Evolutionary conservation across 2,888 invertebrate species (phyloP), one percentile per base, ranked within the genome.

Genomic region (Cerastis rubricosa): DNA sequence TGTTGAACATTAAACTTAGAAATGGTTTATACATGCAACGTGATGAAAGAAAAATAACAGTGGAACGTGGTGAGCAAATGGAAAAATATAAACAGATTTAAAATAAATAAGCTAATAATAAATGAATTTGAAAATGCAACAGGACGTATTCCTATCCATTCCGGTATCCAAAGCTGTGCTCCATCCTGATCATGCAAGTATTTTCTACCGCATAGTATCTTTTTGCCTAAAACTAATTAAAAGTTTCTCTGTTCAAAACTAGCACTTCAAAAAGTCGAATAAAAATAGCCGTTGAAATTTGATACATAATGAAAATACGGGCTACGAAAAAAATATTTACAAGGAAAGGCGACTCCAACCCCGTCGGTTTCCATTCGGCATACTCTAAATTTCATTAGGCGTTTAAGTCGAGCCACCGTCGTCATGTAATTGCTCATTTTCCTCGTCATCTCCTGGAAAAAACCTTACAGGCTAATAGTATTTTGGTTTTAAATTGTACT

Each of bases 331-430:
- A 81, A 49, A 54, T 67, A 43, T 80, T 76, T 69, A 64, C 51
- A 70, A 54, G 11, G 5, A 72, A 79, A 83, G 80, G 77, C 86
- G 74, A 80, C 93, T 95, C 95, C 80, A 92, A 67, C 43, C 74
- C 70, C 74, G 84, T 86, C 87, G 63, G 81, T 90, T 91, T 93
- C 90, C 93, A 92, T 93, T 92, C 89, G 92, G 92, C 94, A 95
- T 96, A 95, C 94, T 95, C 95, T 96, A 96, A 96, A 96, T 96
- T 96, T 96, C 95, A 96, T 96, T 95, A 96, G 93, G 93, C 93
- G 95, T 94, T 94, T 94, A 95, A 95, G 93, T 94, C 93, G 94
- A 94, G 94, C 94, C 93, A 94, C 96, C 95, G 94, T 92, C 94
- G 92, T 88, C 93, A 89, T 92, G 92, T 96, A 96, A 96, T 96